Percentiles rank a stretch among this genome's conserved stretches.
phyloP scores from a whole-genome alignment of 1,140 invertebrate species.

The Lutraria rhynchaena region DNA sequence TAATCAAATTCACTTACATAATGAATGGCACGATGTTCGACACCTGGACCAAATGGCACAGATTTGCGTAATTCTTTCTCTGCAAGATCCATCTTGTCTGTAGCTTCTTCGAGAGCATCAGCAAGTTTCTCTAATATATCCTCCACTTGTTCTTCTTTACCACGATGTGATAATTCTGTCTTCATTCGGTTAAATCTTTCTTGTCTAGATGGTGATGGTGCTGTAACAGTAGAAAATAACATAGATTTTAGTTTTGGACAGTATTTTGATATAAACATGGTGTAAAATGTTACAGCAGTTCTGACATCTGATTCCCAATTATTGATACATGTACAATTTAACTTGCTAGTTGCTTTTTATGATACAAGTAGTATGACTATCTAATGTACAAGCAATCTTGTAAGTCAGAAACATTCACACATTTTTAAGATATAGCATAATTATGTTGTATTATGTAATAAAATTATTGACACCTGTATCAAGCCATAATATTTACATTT shows the following conservation, averaged over 20 bases:
- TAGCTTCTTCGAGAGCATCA: slow-evolving; percentile 72
- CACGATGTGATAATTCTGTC: slow-evolving; percentile 58
- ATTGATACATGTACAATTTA: no score
- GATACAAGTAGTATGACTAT: no score
- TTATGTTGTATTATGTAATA: no score
- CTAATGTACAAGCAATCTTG: no score
- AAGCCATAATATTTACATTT: no score
- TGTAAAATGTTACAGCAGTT: not conserved
- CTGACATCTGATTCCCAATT: no score
- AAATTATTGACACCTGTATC: no score
- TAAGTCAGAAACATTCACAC: no score
- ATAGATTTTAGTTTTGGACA: not conserved
- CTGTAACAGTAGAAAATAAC: no score
- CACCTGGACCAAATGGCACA: slow-evolving; percentile 57
- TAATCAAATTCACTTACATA: slow-evolving; percentile 62
- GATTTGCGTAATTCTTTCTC: slow-evolving; percentile 66
- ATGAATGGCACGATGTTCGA: slow-evolving; percentile 48
- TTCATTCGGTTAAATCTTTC: slow-evolving; percentile 63
- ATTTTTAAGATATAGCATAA: no score
- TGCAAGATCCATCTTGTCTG: slow-evolving; percentile 64
- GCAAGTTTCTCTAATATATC: slow-evolving; percentile 73
- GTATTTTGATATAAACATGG: no score
- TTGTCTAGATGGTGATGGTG: slow-evolving; percentile 56
- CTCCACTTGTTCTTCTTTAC: slow-evolving; percentile 66
- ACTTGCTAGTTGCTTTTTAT: no score